phyloP scores from a whole-genome alignment of 1,140 invertebrate species.

The Drosophila pachea region DNA sequence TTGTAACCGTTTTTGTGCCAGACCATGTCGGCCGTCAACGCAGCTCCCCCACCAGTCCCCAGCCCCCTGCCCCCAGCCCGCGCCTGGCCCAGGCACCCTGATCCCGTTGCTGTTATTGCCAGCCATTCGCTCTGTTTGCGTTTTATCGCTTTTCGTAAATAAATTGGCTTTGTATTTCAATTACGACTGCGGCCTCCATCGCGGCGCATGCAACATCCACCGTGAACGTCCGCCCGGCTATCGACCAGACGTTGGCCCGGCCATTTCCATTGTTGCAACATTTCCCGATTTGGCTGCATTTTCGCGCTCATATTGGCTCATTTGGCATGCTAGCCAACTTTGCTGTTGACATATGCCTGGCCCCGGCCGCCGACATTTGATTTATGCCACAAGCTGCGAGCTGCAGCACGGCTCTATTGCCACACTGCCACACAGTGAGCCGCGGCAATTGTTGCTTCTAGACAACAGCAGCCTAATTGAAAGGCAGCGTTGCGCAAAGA shows the following conservation, averaged over 20 bases:
- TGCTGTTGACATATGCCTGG: constrained; percentile 26
- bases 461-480: constrained; percentile 53
- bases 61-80: no score
- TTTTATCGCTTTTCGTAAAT: constrained; percentile 62
- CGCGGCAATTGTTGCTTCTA: constrained; percentile 1
- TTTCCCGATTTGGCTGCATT: constrained; percentile 8
- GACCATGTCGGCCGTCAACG: constrained; percentile 3
- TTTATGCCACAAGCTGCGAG: constrained; percentile 21
- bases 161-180: constrained; percentile 76
- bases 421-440: no score
- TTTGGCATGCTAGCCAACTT: constrained; percentile 14
- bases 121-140: constrained; percentile 37
- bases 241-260: not conserved
- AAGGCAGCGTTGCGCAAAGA: constrained; percentile 66
- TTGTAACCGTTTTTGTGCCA: constrained; percentile 31
- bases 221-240: not conserved
- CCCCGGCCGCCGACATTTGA: constrained; percentile 34
- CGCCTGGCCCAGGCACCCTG: not conserved
- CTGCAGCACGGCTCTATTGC: not conserved
- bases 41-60: not conserved
- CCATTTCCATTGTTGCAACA: constrained; percentile 15
- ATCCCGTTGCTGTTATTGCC: constrained; percentile 15
- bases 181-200: constrained; percentile 43
- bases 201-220: constrained; percentile 24
- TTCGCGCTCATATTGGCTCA: constrained; percentile 1